Base-by-base conservation (phyloP, 2,797 vertebrate species). In the Urophycis tenuis region DNA sequence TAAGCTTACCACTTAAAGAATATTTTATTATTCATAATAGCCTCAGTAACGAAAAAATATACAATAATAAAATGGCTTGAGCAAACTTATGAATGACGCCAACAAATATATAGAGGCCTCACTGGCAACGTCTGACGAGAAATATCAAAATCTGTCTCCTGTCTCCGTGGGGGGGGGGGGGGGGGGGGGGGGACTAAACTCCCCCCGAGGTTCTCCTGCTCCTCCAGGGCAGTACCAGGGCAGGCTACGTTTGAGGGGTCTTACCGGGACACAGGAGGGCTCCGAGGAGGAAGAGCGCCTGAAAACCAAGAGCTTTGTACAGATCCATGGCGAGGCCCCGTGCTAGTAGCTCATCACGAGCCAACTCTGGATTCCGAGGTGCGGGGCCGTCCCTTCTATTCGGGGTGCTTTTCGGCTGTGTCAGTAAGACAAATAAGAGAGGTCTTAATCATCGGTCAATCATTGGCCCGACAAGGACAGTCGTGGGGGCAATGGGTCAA, bases 401-500 rank as follows among this genome's bases (percentile, higher is more conserved):
- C 85, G 81, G 53, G 81, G 53, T 83, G 81, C 79, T 83, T 87
- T 85, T 75, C n/a, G 80, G 64, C 71, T 67, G 45, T 32, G 71
- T 74, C n/a, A n/a, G 75, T 73, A 77, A 79, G 86, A 87, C 85
- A 92, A 92, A 92, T 73, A 91, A 81, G 53, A 84, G 78, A 67
- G 72, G 73, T 75, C 72, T 84, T 35, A 83, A 14, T 84, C 77
- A 78, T 80, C 81, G 73, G 91, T 93, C 88, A 93, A 94, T 94
- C 90, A 94, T 93, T 93, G 85, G 73, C 92, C n/a, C 6, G 53
- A 87, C 88, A 88, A 91, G 91, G 89, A 92, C 86, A 70, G 33
- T 71, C 39, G 77, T 76, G 80, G 69, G 80, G 82, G 72, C 86
- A 82, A 78, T 75, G 81, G 91, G 78, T 92, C 92, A 90, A 83